These are phyloP conservation scores for Andrena praecox DNA, from an alignment of 2,888 invertebrate species.

Conservation along the genomic window DNA sequence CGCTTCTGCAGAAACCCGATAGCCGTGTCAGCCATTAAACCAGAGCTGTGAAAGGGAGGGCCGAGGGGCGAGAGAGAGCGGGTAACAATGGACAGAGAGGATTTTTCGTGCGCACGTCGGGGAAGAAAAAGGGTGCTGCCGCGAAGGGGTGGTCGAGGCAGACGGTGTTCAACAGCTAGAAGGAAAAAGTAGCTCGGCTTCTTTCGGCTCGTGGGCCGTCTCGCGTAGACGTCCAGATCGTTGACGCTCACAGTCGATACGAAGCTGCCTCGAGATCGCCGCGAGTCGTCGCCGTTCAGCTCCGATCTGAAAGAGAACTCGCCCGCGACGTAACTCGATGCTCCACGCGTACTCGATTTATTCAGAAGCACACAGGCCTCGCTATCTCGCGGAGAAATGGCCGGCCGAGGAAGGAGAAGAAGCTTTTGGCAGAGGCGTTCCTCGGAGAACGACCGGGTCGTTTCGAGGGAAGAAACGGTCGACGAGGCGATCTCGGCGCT, in stretches of 20 bases:
- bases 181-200: constrained; percentile 41
- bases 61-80: constrained; percentile 53
- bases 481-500: constrained; percentile 61
- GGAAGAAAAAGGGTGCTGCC: constrained; percentile 46
- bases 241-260: neutral
- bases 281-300: no score
- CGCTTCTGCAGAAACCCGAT: constrained; percentile 81
- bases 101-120: constrained; percentile 39
- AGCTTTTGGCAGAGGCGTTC: constrained; percentile 36
- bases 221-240: constrained; percentile 40
- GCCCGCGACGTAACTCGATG: neutral
- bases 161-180: constrained; percentile 4
- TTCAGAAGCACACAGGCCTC: neutral
- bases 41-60: constrained; percentile 67
- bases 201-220: constrained; percentile 40
- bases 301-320: no score
- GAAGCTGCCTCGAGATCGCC: no score
- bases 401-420: neutral
- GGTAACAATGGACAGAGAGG: constrained; percentile 66
- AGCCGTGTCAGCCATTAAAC: constrained; percentile 79
- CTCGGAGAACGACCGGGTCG: constrained; percentile 31
- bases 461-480: constrained; percentile 57
- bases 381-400: neutral
- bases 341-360: constrained; percentile 1
- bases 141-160: neutral